These are phyloP conservation scores for Numida meleagris DNA, from an alignment of 2,113 vertebrate species.

Conservation along the genomic window DNA sequence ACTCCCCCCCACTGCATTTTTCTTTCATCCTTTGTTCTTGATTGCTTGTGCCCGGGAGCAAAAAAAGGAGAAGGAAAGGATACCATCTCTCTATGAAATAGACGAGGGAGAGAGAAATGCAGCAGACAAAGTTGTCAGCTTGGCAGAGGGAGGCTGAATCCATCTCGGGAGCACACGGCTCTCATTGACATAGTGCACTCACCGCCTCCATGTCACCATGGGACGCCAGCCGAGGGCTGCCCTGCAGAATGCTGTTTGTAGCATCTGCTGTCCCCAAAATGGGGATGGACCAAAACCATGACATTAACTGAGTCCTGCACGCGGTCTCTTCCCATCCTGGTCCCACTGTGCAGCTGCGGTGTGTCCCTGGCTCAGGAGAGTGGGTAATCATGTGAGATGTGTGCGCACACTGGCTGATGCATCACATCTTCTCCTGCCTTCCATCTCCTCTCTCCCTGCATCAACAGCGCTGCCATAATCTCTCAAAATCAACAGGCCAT, in stretches of 20 bases:
- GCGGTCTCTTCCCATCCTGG: accelerated
- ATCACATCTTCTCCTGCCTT: slow-evolving; percentile 8
- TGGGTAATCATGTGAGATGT: slow-evolving; percentile 31
- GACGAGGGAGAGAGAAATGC: slow-evolving; percentile 28
- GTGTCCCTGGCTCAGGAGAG: neutral
- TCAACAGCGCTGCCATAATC: slow-evolving; percentile 51
- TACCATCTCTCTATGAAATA: slow-evolving; percentile 66
- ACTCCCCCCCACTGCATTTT: slow-evolving; percentile 20
- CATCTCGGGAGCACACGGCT: neutral
- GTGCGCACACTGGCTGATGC: neutral
- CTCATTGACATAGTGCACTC: neutral
- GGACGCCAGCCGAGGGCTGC: neutral
- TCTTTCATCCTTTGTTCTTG: slow-evolving; percentile 73
- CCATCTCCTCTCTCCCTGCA: slow-evolving; percentile 40
- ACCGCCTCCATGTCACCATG: neutral
- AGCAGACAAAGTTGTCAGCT: slow-evolving; percentile 66
- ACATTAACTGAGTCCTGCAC: neutral
- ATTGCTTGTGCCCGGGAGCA: slow-evolving; percentile 70
- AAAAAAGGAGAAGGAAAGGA: slow-evolving; percentile 66
- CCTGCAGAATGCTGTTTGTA: slow-evolving; percentile 8
- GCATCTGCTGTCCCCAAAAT: neutral
- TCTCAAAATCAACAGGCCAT: slow-evolving; percentile 71
- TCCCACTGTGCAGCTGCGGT: neutral
- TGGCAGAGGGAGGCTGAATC: slow-evolving; percentile 46
- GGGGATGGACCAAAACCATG: neutral